Conservation (phyloP, 2,113 vertebrate species). For the Pardalotus punctatus region DNA sequence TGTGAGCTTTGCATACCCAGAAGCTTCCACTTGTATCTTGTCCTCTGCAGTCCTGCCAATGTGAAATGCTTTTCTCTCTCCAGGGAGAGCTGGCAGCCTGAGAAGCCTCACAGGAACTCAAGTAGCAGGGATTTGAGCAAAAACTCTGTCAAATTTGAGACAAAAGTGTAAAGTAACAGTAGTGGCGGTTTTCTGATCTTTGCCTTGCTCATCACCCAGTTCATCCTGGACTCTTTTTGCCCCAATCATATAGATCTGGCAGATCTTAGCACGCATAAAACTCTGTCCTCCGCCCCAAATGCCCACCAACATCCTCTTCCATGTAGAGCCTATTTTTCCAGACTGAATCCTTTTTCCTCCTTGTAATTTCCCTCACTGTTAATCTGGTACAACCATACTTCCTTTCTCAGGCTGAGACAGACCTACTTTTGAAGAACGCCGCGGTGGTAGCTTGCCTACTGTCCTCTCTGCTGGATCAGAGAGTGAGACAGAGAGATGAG, state of each 20-base stretch:
- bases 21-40: neutral
- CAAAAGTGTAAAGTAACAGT: neutral
- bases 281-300: neutral
- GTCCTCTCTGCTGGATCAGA: neutral
- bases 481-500: neutral
- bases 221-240: neutral
- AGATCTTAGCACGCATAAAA: fast-evolving
- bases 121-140: neutral
- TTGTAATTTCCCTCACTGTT: neutral
- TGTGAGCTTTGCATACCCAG: neutral
- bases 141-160: neutral
- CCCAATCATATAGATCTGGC: too few species aligned
- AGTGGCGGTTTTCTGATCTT: neutral
- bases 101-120: neutral
- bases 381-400: fast-evolving
- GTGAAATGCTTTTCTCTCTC: neutral
- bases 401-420: neutral
- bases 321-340: neutral
- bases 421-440: neutral
- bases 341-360: neutral
- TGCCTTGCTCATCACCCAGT: neutral
- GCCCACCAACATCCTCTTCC: neutral
- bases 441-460: fast-evolving
- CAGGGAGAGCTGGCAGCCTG: neutral
- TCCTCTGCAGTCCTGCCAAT: neutral